Evolutionary conservation across 2,113 vertebrate species (phyloP).

Genomic region (Catharus minimus): DNA sequence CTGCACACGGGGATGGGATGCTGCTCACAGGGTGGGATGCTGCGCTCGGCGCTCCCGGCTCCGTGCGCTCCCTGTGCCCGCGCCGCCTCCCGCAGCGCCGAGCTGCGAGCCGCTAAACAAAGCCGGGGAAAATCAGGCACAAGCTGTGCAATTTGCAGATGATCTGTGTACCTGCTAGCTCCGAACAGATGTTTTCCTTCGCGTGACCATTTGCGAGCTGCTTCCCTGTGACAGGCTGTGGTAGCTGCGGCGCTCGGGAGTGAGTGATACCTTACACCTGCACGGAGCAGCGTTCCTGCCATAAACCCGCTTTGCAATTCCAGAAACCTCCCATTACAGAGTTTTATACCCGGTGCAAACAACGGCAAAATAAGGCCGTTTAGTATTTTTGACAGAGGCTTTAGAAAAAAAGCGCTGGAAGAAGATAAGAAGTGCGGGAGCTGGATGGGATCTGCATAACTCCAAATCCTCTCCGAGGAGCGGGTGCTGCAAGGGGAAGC

Average conservation of each 20-base stretch:
- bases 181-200: slow-evolving; percentile 54
- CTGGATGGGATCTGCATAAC: background rate
- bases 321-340: background rate
- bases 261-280: slow-evolving; percentile 50
- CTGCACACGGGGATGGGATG: too few relatives aligned
- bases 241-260: background rate
- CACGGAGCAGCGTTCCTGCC: background rate
- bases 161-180: slow-evolving; percentile 48
- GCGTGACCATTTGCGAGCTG: slow-evolving; percentile 25
- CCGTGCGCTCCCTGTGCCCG: rapidly evolving
- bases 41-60: rapidly evolving
- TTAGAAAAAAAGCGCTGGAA: background rate
- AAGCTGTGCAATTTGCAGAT: slow-evolving; percentile 48
- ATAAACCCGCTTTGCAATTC: background rate
- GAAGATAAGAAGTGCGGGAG: background rate
- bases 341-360: background rate
- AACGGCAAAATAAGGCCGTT: background rate
- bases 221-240: slow-evolving; percentile 34
- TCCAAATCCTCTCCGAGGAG: background rate
- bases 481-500: background rate
- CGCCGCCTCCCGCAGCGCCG: background rate
- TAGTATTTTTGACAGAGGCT: background rate
- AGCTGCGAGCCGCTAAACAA: background rate
- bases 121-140: background rate
- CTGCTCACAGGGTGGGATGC: background rate